Evolutionary conservation across 2,797 vertebrate genomes (phyloP), one percentile per base, ranked within the genome.

Genomic region (Melanotaenia boesemani): DNA sequence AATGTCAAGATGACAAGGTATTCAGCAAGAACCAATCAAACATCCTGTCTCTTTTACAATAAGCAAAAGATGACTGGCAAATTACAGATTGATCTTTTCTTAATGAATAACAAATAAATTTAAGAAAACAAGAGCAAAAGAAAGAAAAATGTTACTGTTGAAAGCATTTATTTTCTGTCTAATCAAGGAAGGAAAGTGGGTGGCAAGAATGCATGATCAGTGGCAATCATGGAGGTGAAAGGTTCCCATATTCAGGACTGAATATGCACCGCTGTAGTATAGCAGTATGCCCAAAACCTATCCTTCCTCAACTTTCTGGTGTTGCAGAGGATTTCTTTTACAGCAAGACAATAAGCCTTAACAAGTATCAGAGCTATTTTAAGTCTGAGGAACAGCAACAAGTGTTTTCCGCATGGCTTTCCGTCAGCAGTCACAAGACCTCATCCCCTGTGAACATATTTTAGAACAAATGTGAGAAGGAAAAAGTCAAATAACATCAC

Each of bases 381-480:
- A 71, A 76, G 36, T 74, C 54, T 9, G 26, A 72, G 56, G 16
- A 77, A 55, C 4, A 67, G 60, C 75, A 80, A 72, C 69, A 84
- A 84, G 71, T 75, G 66, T 79, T 81, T 26, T 52, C 71, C 2
- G 34, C 69, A 46, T 63, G 69, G 66, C 50, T 72, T 62, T 80
- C 75, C 32, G 20, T 80, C 77, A 83, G 63, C 58, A 79, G 82
- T 92, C 91, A 90, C 80, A 89, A 88, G 91, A 86, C 75, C 68
- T 74, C 61, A 50, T 28, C 57, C 74, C 76, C 73, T 81, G 1
- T 74, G 60, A 83, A 70, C 26, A 39, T 78, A 63, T 88, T 74
- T 70, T 62, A 32, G 46, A 81, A 61, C 75, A 65, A 66, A 73
- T 80, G 81, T 80, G 70, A 72, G 54, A 56, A 70, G 44, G 60